Evolutionary conservation across 2,113 vertebrate species (phyloP).

Genomic region (Microcebus ravelobensis): DNA sequence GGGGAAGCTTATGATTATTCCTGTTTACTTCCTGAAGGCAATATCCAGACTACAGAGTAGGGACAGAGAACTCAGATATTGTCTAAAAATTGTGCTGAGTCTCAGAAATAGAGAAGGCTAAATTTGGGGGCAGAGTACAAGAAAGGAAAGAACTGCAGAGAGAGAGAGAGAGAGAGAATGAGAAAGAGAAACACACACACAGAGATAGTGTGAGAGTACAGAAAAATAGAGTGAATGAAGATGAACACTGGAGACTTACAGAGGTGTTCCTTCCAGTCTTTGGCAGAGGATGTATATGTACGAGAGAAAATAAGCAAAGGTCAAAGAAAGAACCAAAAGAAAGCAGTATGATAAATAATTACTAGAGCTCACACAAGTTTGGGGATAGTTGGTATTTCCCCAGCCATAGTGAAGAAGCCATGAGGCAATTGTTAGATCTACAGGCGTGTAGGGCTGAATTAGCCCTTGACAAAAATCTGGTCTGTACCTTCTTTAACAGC

Average conservation of each 20-base stretch:
- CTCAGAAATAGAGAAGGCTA: not conserved
- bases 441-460: not conserved
- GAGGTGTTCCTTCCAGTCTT: not conserved
- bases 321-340: not conserved
- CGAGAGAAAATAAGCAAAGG: not conserved
- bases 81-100: not conserved
- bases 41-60: not conserved
- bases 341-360: not conserved
- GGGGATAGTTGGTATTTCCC: not conserved
- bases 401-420: not conserved
- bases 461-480: not conserved
- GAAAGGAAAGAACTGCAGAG: not conserved
- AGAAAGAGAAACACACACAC: not conserved
- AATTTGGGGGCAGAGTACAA: not conserved
- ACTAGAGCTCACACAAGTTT: not conserved
- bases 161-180: not conserved
- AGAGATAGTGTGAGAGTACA: not conserved
- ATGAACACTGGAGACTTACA: not conserved
- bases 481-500: not conserved
- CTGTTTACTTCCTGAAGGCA: not conserved
- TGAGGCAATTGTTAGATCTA: not conserved
- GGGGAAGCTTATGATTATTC: not conserved
- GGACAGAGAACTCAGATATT: not conserved
- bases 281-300: not conserved
- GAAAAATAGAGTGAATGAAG: not conserved